phyloP scores from a whole-genome alignment of 2,113 vertebrate species.

The Lagopus muta region DNA sequence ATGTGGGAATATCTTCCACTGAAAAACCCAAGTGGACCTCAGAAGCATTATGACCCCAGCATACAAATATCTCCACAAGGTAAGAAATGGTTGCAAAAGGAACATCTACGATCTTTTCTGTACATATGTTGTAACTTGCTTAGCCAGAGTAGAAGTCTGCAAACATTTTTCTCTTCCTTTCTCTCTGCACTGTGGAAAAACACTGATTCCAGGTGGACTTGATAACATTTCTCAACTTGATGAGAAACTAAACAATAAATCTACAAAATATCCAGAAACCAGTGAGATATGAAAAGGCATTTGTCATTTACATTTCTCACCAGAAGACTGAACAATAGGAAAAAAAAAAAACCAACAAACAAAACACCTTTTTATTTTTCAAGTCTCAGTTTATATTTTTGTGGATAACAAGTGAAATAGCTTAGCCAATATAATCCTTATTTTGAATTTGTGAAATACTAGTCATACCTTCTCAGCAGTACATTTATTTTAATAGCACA shows the following conservation, averaged over 20 bases:
- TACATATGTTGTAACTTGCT: neutral
- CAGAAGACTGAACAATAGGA: accelerated
- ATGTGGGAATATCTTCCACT: neutral
- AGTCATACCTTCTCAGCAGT: neutral
- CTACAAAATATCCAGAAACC: neutral
- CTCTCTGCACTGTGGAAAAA: neutral
- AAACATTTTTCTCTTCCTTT: neutral
- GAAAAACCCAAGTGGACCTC: neutral
- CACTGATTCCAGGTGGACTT: neutral
- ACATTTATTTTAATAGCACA: neutral
- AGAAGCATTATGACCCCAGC: neutral
- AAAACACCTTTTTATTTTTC: neutral
- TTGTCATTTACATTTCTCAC: neutral
- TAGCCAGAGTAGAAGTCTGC: neutral
- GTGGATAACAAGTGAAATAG: neutral
- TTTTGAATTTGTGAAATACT: neutral
- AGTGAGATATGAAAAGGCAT: neutral
- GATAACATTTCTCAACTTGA: neutral
- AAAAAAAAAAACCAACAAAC: neutral
- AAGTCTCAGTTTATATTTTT: neutral
- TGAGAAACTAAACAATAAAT: neutral
- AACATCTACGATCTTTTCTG: neutral
- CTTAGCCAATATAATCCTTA: neutral
- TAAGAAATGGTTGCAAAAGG: neutral
- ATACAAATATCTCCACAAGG: neutral